phyloP scores from a whole-genome alignment of 2,888 invertebrate genomes.

The Pseudococcus jackbeardsleyi region DNA sequence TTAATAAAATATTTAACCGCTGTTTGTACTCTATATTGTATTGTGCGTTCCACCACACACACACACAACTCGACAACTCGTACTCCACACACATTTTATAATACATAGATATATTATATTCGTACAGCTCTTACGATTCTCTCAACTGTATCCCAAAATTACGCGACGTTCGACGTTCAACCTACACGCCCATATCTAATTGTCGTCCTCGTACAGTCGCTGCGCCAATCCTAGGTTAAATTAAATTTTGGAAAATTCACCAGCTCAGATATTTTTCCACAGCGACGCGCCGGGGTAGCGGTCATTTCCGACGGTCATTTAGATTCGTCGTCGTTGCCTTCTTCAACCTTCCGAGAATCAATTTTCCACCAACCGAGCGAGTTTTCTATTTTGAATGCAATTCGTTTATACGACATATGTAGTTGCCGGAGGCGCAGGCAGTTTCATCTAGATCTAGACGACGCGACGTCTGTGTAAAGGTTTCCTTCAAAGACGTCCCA shows the following conservation, averaged over 20 bases:
- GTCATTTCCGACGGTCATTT: conserved; percentile 24
- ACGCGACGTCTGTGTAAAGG: background rate
- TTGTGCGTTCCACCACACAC: conserved; percentile 44
- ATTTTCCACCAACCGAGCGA: background rate
- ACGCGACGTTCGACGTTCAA: background rate
- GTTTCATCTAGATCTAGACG: background rate
- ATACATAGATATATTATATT: no score
- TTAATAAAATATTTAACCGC: conserved; percentile 62
- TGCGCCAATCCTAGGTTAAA: background rate
- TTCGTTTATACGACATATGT: background rate
- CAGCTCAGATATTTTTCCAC: conserved; percentile 1
- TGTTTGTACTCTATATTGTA: conserved; percentile 60
- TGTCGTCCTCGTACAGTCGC: background rate
- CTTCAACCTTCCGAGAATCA: background rate
- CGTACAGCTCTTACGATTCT: background rate
- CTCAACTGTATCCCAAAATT: background rate
- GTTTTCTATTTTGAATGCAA: background rate
- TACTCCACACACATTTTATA: background rate
- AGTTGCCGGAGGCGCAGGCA: background rate
- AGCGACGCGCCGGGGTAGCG: background rate
- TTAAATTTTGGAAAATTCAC: conserved; percentile 22
- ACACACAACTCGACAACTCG: background rate
- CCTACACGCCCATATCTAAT: background rate
- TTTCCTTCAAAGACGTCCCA: background rate
- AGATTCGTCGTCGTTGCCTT: background rate